phyloP scores from a whole-genome alignment of 2,888 invertebrate species.

The Sclerodermus sp. region DNA sequence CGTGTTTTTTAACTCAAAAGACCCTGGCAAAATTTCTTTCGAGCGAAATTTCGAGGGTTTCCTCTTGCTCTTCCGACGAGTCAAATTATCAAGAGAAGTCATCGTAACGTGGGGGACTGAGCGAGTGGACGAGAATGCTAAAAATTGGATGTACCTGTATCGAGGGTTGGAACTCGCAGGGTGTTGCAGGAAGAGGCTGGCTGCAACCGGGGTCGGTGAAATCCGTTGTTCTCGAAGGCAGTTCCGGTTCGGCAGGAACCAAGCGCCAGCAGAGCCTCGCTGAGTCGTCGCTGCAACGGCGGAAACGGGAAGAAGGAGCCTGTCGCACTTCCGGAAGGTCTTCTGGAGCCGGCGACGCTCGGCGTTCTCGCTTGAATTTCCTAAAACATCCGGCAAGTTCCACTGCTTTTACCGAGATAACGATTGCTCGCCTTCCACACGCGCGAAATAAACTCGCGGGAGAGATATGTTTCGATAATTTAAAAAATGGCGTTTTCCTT shows the following conservation, averaged over 20 bases:
- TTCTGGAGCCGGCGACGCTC: constrained; percentile 74
- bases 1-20: too few species aligned
- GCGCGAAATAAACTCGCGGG: too few species aligned
- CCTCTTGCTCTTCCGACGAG: too few species aligned
- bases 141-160: constrained; percentile 32
- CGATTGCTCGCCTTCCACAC: too few species aligned
- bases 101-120: too few species aligned
- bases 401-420: too few species aligned
- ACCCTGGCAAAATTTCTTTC: too few species aligned
- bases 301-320: constrained; percentile 59
- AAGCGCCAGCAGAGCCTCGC: constrained; percentile 62
- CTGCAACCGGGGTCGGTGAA: constrained; percentile 61
- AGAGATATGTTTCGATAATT: too few species aligned
- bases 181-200: constrained; percentile 71
- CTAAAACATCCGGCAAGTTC: constrained; percentile 24
- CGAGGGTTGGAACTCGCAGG: constrained; percentile 65
- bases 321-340: constrained; percentile 67
- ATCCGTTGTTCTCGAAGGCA: constrained; percentile 46
- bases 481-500: too few species aligned
- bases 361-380: constrained; percentile 81
- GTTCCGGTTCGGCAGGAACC: constrained; percentile 42
- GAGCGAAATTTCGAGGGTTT: too few species aligned
- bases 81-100: too few species aligned
- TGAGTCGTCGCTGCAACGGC: constrained; percentile 61
- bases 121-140: too few species aligned